Evolutionary conservation across 2,113 vertebrate genomes (phyloP), one percentile per base, ranked within the genome.

Genomic region (Centropus unirufus): DNA sequence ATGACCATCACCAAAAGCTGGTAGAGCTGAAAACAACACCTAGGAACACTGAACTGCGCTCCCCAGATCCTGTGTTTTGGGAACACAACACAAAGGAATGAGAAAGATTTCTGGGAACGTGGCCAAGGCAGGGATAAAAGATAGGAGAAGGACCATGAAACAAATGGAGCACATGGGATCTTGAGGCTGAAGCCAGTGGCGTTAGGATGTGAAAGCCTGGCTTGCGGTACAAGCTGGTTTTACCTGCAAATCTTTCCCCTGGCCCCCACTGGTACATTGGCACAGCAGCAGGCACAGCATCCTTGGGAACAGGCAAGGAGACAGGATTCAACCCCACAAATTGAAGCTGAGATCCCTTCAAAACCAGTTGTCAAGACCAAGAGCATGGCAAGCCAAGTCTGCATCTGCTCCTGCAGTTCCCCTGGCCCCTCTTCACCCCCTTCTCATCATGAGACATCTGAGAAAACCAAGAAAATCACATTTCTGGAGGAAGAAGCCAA

Each of bases 71-170:
- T 8, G 47, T 23, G 47, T 49, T 23, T 23, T 49, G 17, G 17
- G 54, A 49, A 32, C 40, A 21, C 29, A 77, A 8, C 49, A 32
- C 36, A 32, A 36, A 32, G 40, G 83, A 83, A 49, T 1, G 2
- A 46, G 54, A 30, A 2, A 23, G 24, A 9, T 17, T 46, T 42
- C 54, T 0, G 76, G n/a, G 42, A 80, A 79, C 5, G 12, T 0
- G 34, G 8, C 21, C 73, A 55, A 52, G 36, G 22, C 39, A 75
- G 13, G 32, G 36, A 15, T 14, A 55, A 40, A 67, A 72, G 27
- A 19, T 66, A 32, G 44, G 39, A 69, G 62, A 59, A 22, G 83
- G 7, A 83, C 42, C n/a, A 22, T 12, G 70, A 36, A 64, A 21
- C 10, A 11, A 46, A 34, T 4, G 13, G 17, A 49, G 47, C 11